Conservation (phyloP, 2,797 vertebrate genomes). For the Xenentodon cancila region DNA sequence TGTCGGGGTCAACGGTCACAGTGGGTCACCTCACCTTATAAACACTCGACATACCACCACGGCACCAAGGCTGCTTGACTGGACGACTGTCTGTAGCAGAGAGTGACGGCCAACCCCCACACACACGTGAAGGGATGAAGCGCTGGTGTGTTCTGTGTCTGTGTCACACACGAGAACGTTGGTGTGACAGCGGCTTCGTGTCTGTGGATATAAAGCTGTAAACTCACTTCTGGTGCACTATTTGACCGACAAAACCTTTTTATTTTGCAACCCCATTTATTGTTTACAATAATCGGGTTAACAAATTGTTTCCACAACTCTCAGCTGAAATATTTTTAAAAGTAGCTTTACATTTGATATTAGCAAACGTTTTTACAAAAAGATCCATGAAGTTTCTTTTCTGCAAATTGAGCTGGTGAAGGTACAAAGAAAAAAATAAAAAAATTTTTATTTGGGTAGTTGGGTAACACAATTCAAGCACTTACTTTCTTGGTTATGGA, state of each 20-base stretch:
- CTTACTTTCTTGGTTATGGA: slow-evolving; percentile 19
- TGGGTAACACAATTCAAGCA: slow-evolving; percentile 31
- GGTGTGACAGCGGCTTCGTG: slow-evolving; percentile 3
- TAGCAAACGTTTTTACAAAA: too few species aligned
- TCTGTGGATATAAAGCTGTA: slow-evolving; percentile 14
- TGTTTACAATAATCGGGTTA: neutral
- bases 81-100: slow-evolving; percentile 50
- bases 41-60: slow-evolving; percentile 74
- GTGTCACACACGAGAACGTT: slow-evolving; percentile 48
- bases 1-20: slow-evolving; percentile 66
- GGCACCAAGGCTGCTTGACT: slow-evolving; percentile 49
- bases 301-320: neutral
- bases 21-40: slow-evolving; percentile 73
- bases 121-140: slow-evolving; percentile 25
- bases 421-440: slow-evolving; percentile 6
- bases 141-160: slow-evolving; percentile 27
- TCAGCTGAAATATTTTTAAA: neutral
- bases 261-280: neutral
- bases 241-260: neutral
- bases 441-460: too few species aligned
- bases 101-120: slow-evolving; percentile 8
- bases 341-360: too few species aligned
- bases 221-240: neutral
- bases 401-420: neutral
- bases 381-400: neutral